A percentile compares a stretch with the other conserved stretches of the same genome.
phyloP scores from a whole-genome alignment of 2,888 invertebrate species.

The Nesidiocoris tenuis region DNA sequence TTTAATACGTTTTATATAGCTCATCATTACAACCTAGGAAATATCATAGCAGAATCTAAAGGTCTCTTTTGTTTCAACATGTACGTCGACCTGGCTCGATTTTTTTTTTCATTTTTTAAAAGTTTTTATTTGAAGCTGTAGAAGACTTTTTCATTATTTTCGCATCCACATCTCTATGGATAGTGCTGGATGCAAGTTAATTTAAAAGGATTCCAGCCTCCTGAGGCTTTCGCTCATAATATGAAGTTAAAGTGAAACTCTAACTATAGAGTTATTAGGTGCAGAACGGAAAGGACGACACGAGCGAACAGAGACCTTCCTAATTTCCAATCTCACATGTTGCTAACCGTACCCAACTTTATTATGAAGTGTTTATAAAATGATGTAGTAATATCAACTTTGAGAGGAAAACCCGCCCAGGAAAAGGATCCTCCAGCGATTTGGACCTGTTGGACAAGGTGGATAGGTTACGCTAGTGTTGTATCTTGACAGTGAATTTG shows the following conservation, averaged over 20 bases:
- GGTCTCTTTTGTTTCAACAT: too few species aligned
- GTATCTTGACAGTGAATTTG: too few species aligned
- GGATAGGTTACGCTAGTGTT: background rate
- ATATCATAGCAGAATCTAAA: too few species aligned
- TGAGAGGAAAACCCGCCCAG: background rate
- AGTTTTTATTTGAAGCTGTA: too few species aligned
- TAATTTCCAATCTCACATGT: slow-evolving; percentile 42
- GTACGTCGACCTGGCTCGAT: too few species aligned
- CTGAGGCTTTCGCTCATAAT: background rate
- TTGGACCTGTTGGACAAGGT: background rate
- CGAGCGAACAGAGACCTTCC: slow-evolving; percentile 23
- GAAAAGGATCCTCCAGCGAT: background rate
- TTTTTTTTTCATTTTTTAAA: too few species aligned
- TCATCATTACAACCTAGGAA: too few species aligned
- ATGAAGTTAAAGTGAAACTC: slow-evolving; percentile 37
- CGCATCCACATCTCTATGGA: too few species aligned
- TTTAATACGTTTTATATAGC: too few species aligned
- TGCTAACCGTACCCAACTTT: slow-evolving; percentile 37
- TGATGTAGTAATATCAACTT: slow-evolving; percentile 41
- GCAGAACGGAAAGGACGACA: slow-evolving; percentile 4
- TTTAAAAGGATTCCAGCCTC: slow-evolving; percentile 22
- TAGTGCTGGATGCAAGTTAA: too few species aligned
- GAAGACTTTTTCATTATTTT: too few species aligned
- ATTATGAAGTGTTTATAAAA: slow-evolving; percentile 42
- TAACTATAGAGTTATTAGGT: slow-evolving; percentile 35